Percentiles rank a stretch among this genome's conserved stretches.
Evolutionary conservation across 2,113 vertebrate species (phyloP).

Genomic region (Rhea pennata): DNA sequence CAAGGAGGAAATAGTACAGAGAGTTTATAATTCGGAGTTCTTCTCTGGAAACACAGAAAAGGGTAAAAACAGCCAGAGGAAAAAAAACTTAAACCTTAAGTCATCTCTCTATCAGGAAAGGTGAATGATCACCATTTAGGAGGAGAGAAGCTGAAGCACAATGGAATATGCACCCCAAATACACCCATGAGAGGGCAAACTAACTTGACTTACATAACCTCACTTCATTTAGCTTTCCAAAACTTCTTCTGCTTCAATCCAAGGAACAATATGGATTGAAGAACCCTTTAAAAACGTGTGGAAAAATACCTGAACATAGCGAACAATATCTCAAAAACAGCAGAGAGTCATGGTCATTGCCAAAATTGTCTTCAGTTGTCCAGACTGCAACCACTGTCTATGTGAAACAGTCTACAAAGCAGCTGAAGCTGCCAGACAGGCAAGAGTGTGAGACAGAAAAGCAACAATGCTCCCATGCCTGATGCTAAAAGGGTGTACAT

Average conservation of each 20-base stretch:
- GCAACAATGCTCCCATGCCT: neutral
- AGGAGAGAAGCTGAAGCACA: neutral
- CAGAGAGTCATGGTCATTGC: neutral
- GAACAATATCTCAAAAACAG: neutral
- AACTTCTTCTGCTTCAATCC: neutral
- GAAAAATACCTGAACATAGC: neutral
- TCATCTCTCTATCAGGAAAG: neutral
- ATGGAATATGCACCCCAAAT: neutral
- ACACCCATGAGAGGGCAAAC: neutral
- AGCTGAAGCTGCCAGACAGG: neutral
- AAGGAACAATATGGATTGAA: neutral
- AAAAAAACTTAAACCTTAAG: neutral
- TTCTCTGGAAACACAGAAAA: neutral
- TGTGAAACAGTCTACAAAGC: neutral
- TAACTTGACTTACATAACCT: neutral
- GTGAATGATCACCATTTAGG: neutral
- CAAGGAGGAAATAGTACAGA: neutral
- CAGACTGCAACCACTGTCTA: neutral
- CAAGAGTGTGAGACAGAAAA: neutral
- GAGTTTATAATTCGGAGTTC: neutral
- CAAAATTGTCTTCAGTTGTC: neutral
- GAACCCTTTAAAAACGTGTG: neutral
- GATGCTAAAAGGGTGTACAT: neutral
- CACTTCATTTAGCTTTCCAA: neutral
- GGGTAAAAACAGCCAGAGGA: neutral